Percentiles rank a stretch among this genome's conserved stretches.
phyloP scores from a whole-genome alignment of 2,113 vertebrate genomes.

The Lichenostomus cassidix region DNA sequence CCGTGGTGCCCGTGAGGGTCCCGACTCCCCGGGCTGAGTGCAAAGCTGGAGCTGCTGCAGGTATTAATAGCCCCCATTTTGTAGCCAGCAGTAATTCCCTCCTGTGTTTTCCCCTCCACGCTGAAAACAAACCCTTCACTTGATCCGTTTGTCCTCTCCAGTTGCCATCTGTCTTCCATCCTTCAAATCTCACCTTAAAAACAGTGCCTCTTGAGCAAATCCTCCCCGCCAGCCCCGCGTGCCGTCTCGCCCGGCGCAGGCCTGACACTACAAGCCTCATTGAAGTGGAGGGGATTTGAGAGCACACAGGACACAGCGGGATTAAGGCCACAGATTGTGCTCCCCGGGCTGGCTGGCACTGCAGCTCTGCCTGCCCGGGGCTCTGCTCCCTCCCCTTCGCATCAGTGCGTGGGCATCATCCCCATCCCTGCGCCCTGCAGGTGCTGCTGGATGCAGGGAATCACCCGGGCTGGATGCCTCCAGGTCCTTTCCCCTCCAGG shows the following conservation, averaged over 20 bases:
- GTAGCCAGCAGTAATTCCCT: background rate
- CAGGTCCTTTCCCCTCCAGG: background rate
- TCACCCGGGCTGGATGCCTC: background rate
- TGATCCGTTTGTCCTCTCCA: conserved; percentile 46
- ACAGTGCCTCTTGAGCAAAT: conserved; percentile 56
- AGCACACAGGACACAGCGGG: conserved; percentile 20
- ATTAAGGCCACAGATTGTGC: conserved; percentile 54
- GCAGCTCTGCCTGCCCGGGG: background rate
- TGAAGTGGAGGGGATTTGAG: conserved; percentile 56
- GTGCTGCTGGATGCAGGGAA: background rate
- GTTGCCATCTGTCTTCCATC: conserved; percentile 63
- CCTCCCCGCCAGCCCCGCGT: background rate
- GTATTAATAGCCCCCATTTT: conserved; percentile 7
- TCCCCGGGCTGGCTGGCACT: background rate
- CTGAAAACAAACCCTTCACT: conserved; percentile 58
- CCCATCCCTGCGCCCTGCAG: rapidly evolving
- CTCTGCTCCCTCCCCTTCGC: background rate
- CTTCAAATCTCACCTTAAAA: conserved; percentile 65
- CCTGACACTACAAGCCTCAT: background rate
- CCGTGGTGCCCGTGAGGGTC: background rate
- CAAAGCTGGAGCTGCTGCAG: background rate
- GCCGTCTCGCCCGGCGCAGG: conserved; percentile 6
- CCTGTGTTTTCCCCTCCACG: background rate
- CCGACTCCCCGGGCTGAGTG: background rate
- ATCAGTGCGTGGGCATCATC: rapidly evolving